phyloP scores from a whole-genome alignment of 2,888 invertebrate species.

The Drosophila borborema region DNA sequence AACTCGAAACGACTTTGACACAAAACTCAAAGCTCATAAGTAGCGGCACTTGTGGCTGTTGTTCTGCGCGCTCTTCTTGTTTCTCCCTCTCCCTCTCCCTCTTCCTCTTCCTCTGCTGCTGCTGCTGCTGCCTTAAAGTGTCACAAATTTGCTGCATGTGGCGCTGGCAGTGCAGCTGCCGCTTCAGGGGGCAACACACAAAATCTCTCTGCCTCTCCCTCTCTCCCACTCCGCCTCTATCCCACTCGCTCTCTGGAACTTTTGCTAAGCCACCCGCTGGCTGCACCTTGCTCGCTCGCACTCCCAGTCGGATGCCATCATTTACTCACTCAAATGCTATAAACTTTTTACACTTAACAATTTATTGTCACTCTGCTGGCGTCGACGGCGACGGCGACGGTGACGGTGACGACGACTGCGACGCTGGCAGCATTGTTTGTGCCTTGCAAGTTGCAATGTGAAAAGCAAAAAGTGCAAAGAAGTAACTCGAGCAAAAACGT shows the following conservation, averaged over 20 bases:
- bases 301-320: slow-evolving; percentile 58
- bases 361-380: slow-evolving; percentile 73
- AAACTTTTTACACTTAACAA: slow-evolving; percentile 79
- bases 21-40: slow-evolving; percentile 39
- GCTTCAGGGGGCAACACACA: slow-evolving; percentile 34
- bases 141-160: slow-evolving; percentile 45
- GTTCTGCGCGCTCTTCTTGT: slow-evolving; percentile 3
- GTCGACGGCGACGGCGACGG: slow-evolving; percentile 15
- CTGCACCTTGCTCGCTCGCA: slow-evolving; percentile 2
- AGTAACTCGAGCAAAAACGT: slow-evolving; percentile 69
- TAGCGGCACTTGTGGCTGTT: slow-evolving; percentile 22
- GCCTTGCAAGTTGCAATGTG: slow-evolving; percentile 44
- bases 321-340: slow-evolving; percentile 77
- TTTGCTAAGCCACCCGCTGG: slow-evolving; percentile 43
- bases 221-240: no score
- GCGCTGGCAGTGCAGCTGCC: slow-evolving; percentile 17
- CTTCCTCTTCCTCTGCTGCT: slow-evolving; percentile 4
- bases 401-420: background rate
- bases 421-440: slow-evolving; percentile 31
- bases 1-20: slow-evolving; percentile 46
- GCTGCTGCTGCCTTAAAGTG: slow-evolving; percentile 40
- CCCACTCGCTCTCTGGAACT: slow-evolving; percentile 38
- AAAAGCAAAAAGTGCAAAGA: slow-evolving; percentile 44
- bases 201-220: slow-evolving; percentile 37
- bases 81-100: background rate